Percentiles rank a stretch among this genome's conserved stretches.
phyloP scores from a whole-genome alignment of 2,888 invertebrate genomes.

The Galerucella nymphaeae region DNA sequence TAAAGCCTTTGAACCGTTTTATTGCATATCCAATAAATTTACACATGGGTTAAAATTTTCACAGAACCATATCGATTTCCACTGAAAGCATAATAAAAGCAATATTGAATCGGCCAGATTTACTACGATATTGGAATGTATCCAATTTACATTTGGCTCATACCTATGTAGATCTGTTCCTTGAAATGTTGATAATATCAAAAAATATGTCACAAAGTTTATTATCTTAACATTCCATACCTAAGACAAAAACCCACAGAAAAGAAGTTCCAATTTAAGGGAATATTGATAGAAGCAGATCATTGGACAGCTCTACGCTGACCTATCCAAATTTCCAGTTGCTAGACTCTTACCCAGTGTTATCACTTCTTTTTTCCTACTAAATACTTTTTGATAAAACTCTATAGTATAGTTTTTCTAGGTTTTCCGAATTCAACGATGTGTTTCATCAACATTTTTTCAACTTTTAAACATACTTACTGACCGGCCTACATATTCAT shows the following conservation, averaged over 20 bases:
- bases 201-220: not conserved
- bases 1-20: constrained; percentile 7
- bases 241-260: too few relatives aligned
- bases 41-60: constrained; percentile 27
- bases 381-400: not conserved
- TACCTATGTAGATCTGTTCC: constrained; percentile 12
- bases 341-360: too few relatives aligned
- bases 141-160: constrained; percentile 22
- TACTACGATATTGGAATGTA: constrained; percentile 26
- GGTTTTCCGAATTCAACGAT: not conserved
- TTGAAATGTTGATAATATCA: not conserved
- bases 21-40: constrained; percentile 27
- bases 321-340: too few relatives aligned
- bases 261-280: too few relatives aligned
- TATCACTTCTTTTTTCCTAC: too few relatives aligned
- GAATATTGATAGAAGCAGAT: too few relatives aligned
- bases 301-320: too few relatives aligned
- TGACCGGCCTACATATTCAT: not conserved
- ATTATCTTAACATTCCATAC: too few relatives aligned
- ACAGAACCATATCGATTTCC: constrained; percentile 25
- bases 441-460: not conserved
- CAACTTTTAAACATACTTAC: not conserved
- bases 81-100: constrained; percentile 25
- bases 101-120: constrained; percentile 21
- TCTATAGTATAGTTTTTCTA: not conserved